Conservation (phyloP, 2,113 vertebrate species). For the Nerophis lumbriciformis region DNA sequence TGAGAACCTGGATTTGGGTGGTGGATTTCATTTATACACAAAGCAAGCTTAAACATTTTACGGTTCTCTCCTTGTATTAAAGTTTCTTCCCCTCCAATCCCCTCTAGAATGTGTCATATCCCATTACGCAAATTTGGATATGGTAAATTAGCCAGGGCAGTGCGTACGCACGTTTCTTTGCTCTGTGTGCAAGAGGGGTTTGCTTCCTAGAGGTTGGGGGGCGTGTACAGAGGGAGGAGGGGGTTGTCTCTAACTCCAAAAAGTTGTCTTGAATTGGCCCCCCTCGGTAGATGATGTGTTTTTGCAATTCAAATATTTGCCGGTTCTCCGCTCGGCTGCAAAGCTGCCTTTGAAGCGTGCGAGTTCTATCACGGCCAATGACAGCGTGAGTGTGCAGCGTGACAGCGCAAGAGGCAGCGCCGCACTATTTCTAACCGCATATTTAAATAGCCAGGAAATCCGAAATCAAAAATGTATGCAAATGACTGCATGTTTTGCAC, state of each 20-base stretch:
- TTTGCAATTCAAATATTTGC: conserved; percentile 99
- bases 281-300: conserved; percentile 88
- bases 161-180: conserved; percentile 61
- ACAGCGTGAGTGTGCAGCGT: conserved; percentile 96
- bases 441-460: conserved; percentile 72
- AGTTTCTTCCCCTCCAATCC: conserved; percentile 45
- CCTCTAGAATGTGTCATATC: conserved; percentile 72
- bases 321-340: conserved; percentile 83
- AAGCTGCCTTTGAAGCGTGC: conserved; percentile 91
- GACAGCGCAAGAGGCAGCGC: conserved; percentile 94
- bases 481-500: conserved; percentile 72
- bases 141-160: conserved; percentile 69
- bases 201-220: conserved; percentile 51
- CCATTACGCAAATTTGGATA: conserved; percentile 76
- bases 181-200: conserved; percentile 48
- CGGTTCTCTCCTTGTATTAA: conserved; percentile 71
- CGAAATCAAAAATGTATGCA: conserved; percentile 74
- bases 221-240: background rate
- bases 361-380: conserved; percentile 97
- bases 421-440: conserved; percentile 91
- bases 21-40: conserved; percentile 65
- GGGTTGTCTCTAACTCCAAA: conserved; percentile 63
- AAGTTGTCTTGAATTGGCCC: conserved; percentile 87
- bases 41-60: conserved; percentile 69
- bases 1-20: conserved; percentile 62